Evolutionary conservation across 2,797 vertebrate genomes (phyloP), one percentile per base, ranked within the genome.

Genomic region (Buceros bicornis): DNA sequence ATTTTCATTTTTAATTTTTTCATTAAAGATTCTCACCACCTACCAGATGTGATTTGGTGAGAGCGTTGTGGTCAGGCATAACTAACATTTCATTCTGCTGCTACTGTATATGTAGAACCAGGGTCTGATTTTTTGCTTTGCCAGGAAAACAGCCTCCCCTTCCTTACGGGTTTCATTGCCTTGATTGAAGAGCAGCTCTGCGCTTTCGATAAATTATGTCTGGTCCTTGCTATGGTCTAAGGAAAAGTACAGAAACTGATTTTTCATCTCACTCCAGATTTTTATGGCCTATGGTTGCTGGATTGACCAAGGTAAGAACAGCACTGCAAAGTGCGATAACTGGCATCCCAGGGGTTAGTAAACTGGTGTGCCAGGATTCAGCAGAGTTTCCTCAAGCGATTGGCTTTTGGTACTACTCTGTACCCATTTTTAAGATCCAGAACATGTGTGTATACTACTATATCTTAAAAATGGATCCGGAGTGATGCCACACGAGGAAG

Each of bases 261-360:
- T 45, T 69, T 89, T 89, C 64, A 89, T 91, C 77, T 56, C 58
- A 45, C 25, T 81, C 73, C 24, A 64, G 72, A 4, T 66, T 65
- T 61, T 79, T 24, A 61, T 89, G 48, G 50, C 84, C 67, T 96
- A 33, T 94, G 82, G 28, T 42, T 79, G 28, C 85, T 82, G 51
- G 15, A 16, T 43, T 72, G 74, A 42, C 65, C 40, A 47, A 60
- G 82, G 82, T 51, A 40, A 83, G 74, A 53, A 42, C 47, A 43
- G 69, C 65, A 5, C 42, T 76, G 24, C 90, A 50, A 42, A 79
- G 40, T n/a, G 18, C 47, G 47, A n/a, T 33, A 22, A 7, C 20
- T 45, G 18, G 43, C 33, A 33, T 33, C 33, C 33, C 33, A 33
- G 11, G 14, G 43, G 64, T 17, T 37, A 6, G 35, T 6, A 37